Percentiles rank a stretch among this genome's conserved stretches.
These are phyloP conservation scores for Halcyon chelicuti DNA, from an alignment of 2,797 vertebrate species.

Conservation along the genomic window DNA sequence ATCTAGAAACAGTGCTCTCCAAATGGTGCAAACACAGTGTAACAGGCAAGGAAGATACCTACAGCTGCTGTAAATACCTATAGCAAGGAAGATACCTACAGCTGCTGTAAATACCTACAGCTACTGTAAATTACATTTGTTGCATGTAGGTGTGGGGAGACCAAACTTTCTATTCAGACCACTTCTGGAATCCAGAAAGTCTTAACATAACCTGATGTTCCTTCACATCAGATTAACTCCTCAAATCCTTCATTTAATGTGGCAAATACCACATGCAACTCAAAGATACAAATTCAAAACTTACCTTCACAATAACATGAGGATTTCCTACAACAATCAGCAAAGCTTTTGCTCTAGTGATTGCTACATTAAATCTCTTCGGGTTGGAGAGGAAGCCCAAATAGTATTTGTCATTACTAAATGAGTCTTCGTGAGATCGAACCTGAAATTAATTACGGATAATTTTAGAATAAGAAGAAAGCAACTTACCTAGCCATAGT, in stretches of 20 bases:
- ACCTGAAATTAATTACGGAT: slow-evolving; percentile 81
- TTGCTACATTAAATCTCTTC: slow-evolving; percentile 95
- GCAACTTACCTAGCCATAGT: neutral
- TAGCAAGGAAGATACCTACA: neutral
- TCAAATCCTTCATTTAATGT: neutral
- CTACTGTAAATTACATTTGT: neutral
- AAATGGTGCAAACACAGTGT: neutral
- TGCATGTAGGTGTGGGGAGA: accelerated
- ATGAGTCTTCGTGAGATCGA: slow-evolving; percentile 85
- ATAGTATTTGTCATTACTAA: slow-evolving; percentile 77
- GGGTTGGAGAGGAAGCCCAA: slow-evolving; percentile 92
- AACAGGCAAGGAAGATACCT: neutral
- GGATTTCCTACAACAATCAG: slow-evolving; percentile 93
- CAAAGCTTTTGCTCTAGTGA: slow-evolving; percentile 94
- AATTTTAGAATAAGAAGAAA: neutral
- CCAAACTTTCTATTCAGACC: neutral
- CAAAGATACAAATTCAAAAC: neutral
- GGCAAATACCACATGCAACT: neutral
- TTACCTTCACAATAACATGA: slow-evolving; percentile 88
- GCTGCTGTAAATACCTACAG: neutral
- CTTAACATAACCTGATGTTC: neutral
- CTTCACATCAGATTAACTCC: neutral
- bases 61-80: neutral
- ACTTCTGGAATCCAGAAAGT: neutral
- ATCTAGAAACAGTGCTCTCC: neutral